These are phyloP conservation scores for Ommatoiulus sabulosus DNA, from an alignment of 2,888 invertebrate genomes.

Conservation along the genomic window DNA sequence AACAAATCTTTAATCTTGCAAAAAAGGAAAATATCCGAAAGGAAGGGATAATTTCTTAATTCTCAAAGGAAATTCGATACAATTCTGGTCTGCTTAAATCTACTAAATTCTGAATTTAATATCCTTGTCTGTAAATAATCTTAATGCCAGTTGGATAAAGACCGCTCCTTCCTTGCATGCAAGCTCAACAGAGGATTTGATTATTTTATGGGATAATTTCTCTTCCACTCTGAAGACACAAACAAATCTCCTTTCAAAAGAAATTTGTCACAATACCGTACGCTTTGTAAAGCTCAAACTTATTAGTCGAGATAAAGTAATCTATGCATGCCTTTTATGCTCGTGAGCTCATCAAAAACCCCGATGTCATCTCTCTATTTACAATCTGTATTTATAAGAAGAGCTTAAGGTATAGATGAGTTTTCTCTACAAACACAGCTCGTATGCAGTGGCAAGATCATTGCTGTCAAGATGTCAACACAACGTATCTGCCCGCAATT, in stretches of 20 bases:
- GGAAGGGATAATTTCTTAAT: too few relatives aligned
- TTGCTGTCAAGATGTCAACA: too few relatives aligned
- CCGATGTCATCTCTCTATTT: too few relatives aligned
- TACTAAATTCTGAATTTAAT: neutral
- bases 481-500: too few relatives aligned
- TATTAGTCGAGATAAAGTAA: conserved; percentile 12
- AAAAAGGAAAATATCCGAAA: too few relatives aligned
- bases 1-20: too few relatives aligned
- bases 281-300: neutral
- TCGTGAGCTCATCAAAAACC: neutral
- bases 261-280: neutral
- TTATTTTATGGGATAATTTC: neutral
- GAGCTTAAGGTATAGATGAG: too few relatives aligned
- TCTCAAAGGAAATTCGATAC: neutral
- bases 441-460: too few relatives aligned
- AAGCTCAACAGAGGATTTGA: neutral
- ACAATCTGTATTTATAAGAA: too few relatives aligned
- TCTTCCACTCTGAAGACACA: neutral
- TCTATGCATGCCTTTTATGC: neutral
- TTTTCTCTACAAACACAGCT: too few relatives aligned
- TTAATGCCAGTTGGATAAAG: neutral
- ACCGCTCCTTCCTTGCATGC: neutral
- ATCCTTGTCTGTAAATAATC: neutral
- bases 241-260: neutral
- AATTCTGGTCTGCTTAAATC: neutral